Conservation (phyloP, 2,797 vertebrate species). For the Crocidura indochinensis region DNA sequence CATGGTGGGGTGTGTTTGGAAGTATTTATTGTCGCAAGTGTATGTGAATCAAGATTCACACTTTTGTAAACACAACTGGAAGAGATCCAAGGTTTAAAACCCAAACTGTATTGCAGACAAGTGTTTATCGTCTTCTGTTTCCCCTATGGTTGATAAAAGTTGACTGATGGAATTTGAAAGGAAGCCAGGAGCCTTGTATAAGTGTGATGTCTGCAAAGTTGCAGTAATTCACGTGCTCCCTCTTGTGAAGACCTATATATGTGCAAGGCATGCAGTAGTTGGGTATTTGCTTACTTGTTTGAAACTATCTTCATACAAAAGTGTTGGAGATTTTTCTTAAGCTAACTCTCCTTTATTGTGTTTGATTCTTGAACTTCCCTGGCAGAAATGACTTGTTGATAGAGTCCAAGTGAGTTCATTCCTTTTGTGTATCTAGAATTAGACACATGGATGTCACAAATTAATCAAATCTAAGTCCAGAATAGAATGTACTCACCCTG, state of each 20-base stretch:
- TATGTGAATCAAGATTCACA: slow-evolving; percentile 58
- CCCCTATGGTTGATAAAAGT: slow-evolving; percentile 52
- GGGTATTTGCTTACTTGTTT: slow-evolving; percentile 61
- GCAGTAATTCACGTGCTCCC: background rate
- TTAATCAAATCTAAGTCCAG: slow-evolving; percentile 95
- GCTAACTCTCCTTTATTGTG: slow-evolving; percentile 54
- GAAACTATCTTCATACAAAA: slow-evolving; percentile 71
- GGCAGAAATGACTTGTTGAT: slow-evolving; percentile 93
- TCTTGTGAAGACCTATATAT: background rate
- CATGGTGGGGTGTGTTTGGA: slow-evolving; percentile 73
- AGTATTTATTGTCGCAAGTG: slow-evolving; percentile 49
- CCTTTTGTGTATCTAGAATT: slow-evolving; percentile 92
- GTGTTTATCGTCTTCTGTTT: slow-evolving; percentile 57
- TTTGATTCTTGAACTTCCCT: slow-evolving; percentile 85
- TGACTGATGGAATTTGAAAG: slow-evolving; percentile 77
- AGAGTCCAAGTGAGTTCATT: slow-evolving; percentile 94
- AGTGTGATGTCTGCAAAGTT: slow-evolving; percentile 47
- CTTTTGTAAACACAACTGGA: slow-evolving; percentile 73
- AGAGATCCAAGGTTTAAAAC: slow-evolving; percentile 68
- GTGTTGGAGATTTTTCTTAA: slow-evolving; percentile 51
- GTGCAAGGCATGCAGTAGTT: slow-evolving; percentile 21
- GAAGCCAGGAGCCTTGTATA: slow-evolving; percentile 60
- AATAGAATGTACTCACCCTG: slow-evolving; percentile 92
- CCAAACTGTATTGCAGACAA: slow-evolving; percentile 22
- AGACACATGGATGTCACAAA: slow-evolving; percentile 94